Percentiles rank a stretch among this genome's conserved stretches.
phyloP scores from a whole-genome alignment of 2,113 vertebrate species.

The Brachionichthys hirsutus region DNA sequence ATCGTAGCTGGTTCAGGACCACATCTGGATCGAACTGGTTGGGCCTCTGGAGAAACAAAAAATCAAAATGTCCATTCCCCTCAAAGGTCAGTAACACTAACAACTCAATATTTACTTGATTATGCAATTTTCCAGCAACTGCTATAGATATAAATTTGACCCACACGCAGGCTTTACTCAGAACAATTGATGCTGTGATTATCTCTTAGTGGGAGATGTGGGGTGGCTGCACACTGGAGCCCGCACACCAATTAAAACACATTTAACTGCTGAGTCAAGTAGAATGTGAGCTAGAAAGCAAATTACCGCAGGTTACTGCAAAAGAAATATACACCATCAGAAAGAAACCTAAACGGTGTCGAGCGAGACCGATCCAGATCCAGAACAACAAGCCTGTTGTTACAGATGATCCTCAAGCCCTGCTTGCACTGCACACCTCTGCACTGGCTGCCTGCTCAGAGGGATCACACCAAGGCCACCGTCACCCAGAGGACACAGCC shows the following conservation, averaged over 20 bases:
- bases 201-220: conserved; percentile 13
- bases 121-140: conserved; percentile 1
- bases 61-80: neutral
- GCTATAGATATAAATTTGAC: neutral
- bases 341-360: conserved; percentile 49
- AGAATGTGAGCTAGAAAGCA: conserved; percentile 48
- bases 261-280: conserved; percentile 34
- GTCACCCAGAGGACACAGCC: conserved; percentile 48
- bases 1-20: conserved; percentile 88
- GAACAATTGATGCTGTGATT: conserved; percentile 1
- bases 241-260: conserved; percentile 39
- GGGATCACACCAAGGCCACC: conserved; percentile 38
- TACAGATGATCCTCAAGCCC: conserved; percentile 24
- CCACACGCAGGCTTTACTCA: neutral
- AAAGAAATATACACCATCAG: conserved; percentile 34
- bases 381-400: conserved; percentile 50
- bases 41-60: conserved; percentile 72
- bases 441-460: conserved; percentile 18
- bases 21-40: conserved; percentile 84
- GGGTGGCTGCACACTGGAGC: conserved; percentile 10
- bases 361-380: conserved; percentile 37
- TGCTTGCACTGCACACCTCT: conserved; percentile 37
- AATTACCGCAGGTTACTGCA: conserved; percentile 39
- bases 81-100: neutral
- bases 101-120: neutral